Evolutionary conservation across 2,888 invertebrate species (phyloP).

Genomic region (Melinaea marsaeus): DNA sequence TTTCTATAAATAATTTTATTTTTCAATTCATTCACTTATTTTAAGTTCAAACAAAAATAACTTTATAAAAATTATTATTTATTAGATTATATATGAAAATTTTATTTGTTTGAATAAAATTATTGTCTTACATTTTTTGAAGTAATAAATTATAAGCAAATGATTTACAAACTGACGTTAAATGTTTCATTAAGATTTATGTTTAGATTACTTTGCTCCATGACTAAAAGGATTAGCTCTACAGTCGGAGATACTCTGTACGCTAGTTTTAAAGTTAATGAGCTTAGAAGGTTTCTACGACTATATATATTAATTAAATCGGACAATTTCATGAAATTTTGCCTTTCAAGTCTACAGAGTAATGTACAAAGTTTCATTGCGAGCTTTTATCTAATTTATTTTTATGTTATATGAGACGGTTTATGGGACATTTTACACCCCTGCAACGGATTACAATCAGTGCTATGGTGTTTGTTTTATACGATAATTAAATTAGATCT

Average conservation of each 20-base stretch:
- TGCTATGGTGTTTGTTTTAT: slow-evolving; percentile 22
- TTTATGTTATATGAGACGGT: slow-evolving; percentile 70
- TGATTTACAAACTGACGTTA: slow-evolving; percentile 18
- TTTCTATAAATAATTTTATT: too few species aligned
- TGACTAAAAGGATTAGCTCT: slow-evolving; percentile 25
- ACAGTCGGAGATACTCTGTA: slow-evolving; percentile 2
- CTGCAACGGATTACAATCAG: slow-evolving; percentile 53
- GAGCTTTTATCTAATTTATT: slow-evolving; percentile 75
- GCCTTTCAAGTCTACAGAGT: slow-evolving; percentile 59
- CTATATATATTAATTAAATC: slow-evolving; percentile 71
- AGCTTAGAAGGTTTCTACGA: slow-evolving; percentile 39
- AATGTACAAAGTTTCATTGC: slow-evolving; percentile 72
- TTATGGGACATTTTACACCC: slow-evolving; percentile 65
- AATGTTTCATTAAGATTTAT: slow-evolving; percentile 21
- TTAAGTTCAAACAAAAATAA: too few species aligned
- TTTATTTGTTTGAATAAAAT: too few species aligned
- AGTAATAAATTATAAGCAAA: slow-evolving; percentile 28
- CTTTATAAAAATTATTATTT: too few species aligned
- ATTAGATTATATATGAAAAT: too few species aligned
- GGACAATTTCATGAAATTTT: slow-evolving; percentile 61
- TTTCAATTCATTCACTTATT: too few species aligned
- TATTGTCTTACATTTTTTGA: slow-evolving; percentile 15
- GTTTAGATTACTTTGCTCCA: slow-evolving; percentile 22
- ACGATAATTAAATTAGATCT: slow-evolving; percentile 13
- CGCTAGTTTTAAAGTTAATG: slow-evolving; percentile 33